phyloP scores from a whole-genome alignment of 2,888 invertebrate genomes.

The Leptinotarsa rubiginosa region DNA sequence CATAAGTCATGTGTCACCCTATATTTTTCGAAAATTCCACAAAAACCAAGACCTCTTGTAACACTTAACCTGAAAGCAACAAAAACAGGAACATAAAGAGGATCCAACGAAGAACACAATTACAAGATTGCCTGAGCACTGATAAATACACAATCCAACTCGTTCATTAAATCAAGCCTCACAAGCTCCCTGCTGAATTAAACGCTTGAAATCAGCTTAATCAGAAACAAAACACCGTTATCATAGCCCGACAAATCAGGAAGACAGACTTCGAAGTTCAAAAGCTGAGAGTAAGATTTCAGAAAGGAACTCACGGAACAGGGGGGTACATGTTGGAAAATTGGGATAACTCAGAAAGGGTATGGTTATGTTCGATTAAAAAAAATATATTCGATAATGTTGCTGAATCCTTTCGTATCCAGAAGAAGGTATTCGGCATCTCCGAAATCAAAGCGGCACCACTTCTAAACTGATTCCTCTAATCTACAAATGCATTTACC shows the following conservation, averaged over 20 bases:
- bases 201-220: conserved; percentile 15
- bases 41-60: background rate
- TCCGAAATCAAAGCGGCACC: too few species aligned
- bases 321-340: background rate
- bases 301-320: background rate
- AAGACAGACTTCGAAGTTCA: background rate
- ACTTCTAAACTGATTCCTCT: too few species aligned
- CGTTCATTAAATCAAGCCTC: conserved; percentile 3
- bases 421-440: too few species aligned
- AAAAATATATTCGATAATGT: background rate
- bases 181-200: background rate
- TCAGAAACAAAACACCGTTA: conserved; percentile 12
- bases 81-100: conserved; percentile 7
- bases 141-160: conserved; percentile 6
- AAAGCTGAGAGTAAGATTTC: background rate
- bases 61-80: background rate
- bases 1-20: background rate
- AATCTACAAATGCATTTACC: too few species aligned
- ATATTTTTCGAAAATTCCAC: background rate
- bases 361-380: background rate
- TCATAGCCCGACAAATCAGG: conserved; percentile 1
- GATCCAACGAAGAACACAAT: background rate
- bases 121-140: conserved; percentile 2
- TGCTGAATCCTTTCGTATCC: too few species aligned
- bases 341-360: background rate